Percentiles rank a stretch among this genome's conserved stretches.
phyloP scores from a whole-genome alignment of 2,797 vertebrate species.

The Cheirogaleus major region DNA sequence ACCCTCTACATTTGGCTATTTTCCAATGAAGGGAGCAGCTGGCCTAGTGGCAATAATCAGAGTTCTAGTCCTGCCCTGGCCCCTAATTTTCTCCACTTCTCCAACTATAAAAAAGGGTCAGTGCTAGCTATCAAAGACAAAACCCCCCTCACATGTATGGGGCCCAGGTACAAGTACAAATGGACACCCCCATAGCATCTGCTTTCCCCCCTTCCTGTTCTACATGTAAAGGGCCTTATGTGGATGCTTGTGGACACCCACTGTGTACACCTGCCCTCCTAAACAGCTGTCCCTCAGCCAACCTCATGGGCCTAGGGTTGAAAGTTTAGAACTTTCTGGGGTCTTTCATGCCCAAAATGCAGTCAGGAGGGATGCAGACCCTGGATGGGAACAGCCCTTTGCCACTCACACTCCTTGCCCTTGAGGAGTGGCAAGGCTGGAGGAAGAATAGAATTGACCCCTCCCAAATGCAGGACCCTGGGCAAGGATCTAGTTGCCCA shows the following conservation, averaged over 20 bases:
- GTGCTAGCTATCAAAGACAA: neutral
- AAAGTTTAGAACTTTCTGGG: neutral
- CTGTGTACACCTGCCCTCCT: neutral
- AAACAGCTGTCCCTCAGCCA: neutral
- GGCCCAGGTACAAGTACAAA: neutral
- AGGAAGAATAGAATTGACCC: neutral
- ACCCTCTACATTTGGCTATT: neutral
- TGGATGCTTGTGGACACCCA: neutral
- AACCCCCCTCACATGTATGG: accelerated
- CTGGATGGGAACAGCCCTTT: neutral
- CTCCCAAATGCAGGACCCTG: neutral
- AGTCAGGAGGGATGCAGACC: neutral
- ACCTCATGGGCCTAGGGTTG: neutral
- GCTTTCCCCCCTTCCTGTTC: neutral
- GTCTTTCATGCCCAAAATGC: neutral
- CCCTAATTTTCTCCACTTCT: neutral
- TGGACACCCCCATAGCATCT: neutral
- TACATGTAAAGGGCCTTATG: neutral
- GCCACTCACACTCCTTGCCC: neutral
- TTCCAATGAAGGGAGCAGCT: neutral
- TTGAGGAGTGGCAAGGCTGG: neutral
- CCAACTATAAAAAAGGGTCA: neutral
- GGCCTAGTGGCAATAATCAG: neutral
- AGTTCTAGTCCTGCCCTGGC: neutral
- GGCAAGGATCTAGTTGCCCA: neutral